A percentile compares a stretch with the other conserved stretches of the same genome.
phyloP scores from a whole-genome alignment of 1,140 invertebrate species.

The Pissodes strobi region DNA sequence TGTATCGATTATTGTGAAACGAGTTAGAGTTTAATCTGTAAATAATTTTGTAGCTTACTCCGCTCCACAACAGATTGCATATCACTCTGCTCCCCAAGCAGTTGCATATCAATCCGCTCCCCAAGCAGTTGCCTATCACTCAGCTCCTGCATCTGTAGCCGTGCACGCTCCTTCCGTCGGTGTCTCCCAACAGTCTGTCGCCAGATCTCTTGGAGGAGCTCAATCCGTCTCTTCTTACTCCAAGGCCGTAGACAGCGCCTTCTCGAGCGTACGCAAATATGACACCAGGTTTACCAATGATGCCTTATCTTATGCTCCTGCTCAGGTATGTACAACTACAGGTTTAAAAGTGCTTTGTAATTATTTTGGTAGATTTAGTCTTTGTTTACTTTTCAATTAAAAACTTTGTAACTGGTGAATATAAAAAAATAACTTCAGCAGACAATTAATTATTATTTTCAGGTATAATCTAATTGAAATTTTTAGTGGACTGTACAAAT shows the following conservation, averaged over 20 bases:
- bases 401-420: too few species aligned
- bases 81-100: slow-evolving; percentile 47
- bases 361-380: too few species aligned
- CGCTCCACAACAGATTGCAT: too few species aligned
- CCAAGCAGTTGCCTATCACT: slow-evolving; percentile 43
- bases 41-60: too few species aligned
- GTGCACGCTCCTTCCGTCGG: slow-evolving; percentile 59
- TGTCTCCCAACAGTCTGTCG: slow-evolving; percentile 61
- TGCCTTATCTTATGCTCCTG: slow-evolving; percentile 51
- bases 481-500: too few species aligned
- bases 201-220: slow-evolving; percentile 62
- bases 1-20: too few species aligned
- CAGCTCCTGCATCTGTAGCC: slow-evolving; percentile 49
- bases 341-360: too few species aligned
- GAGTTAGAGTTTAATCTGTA: too few species aligned
- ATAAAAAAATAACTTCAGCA: too few species aligned
- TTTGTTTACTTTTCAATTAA: too few species aligned
- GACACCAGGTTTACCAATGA: slow-evolving; percentile 66
- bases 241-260: slow-evolving; percentile 67
- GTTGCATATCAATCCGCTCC: slow-evolving; percentile 39
- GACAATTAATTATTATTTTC: too few species aligned
- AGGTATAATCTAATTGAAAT: too few species aligned
- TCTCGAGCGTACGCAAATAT: slow-evolving; percentile 65
- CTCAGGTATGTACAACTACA: slow-evolving; percentile 12
- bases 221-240: slow-evolving; percentile 63